Conservation (phyloP, 2,797 vertebrate species). For the Sebastes taczanowskii region DNA sequence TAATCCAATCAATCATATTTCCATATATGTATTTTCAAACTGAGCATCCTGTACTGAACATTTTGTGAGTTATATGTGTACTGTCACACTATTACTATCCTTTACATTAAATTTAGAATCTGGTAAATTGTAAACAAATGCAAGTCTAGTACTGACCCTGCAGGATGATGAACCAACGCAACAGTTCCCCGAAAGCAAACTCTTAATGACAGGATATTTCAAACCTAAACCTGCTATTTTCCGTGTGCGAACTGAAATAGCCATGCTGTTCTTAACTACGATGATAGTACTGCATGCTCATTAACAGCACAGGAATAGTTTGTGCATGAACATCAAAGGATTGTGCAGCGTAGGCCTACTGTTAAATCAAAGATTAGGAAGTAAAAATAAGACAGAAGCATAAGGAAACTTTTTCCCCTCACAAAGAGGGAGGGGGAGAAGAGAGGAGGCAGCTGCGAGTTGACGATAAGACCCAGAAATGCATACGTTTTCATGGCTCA, state of each 20-base stretch:
- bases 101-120: background rate
- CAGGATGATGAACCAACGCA: background rate
- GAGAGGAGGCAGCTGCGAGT: conserved; percentile 62
- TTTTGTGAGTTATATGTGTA: background rate
- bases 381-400: conserved; percentile 62
- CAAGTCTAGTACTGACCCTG: background rate
- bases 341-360: conserved; percentile 36
- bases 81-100: background rate
- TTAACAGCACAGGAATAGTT: conserved; percentile 47
- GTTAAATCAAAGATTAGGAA: conserved; percentile 65
- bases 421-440: conserved; percentile 5
- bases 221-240: conserved; percentile 7
- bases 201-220: background rate
- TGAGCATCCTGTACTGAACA: background rate
- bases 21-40: background rate
- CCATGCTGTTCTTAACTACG: conserved; percentile 4
- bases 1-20: too few relatives aligned
- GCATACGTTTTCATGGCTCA: conserved; percentile 72
- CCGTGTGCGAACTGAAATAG: conserved; percentile 1
- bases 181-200: background rate
- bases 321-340: conserved; percentile 52
- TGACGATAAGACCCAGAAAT: conserved; percentile 76
- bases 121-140: background rate
- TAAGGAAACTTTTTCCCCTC: conserved; percentile 23
- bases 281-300: conserved; percentile 27